These are phyloP conservation scores for Lepidonotus clava DNA, from an alignment of 2,888 invertebrate species.

Conservation along the genomic window DNA sequence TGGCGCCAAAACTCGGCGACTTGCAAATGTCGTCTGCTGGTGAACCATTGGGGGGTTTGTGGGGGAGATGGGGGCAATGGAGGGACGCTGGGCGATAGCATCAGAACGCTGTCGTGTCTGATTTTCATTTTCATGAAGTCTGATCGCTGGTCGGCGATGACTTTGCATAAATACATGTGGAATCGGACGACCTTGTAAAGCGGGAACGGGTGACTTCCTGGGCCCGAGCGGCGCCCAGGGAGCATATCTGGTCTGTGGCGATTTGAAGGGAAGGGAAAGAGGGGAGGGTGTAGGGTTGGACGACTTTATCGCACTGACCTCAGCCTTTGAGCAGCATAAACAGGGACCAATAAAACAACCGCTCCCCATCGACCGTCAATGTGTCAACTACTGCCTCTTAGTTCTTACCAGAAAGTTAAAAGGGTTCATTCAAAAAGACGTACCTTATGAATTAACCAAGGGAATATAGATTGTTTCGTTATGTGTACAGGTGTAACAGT, in stretches of 20 bases:
- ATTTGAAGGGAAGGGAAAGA: neutral
- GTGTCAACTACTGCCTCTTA: too few species aligned
- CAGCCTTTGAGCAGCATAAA: too few species aligned
- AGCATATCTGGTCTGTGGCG: neutral
- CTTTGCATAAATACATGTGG: conserved; percentile 50
- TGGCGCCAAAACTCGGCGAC: neutral
- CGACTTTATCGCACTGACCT: conserved; percentile 18
- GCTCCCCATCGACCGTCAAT: neutral
- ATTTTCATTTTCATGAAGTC: conserved; percentile 54
- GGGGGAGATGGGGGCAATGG: neutral
- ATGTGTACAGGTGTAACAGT: too few species aligned
- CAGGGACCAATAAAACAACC: neutral
- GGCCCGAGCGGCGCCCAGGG: neutral
- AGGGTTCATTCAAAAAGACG: too few species aligned
- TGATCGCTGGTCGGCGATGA: conserved; percentile 32
- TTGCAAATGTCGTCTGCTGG: conserved; percentile 45
- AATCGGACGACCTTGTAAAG: conserved; percentile 19
- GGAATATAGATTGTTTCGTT: too few species aligned
- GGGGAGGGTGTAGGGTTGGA: too few species aligned
- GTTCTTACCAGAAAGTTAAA: too few species aligned
- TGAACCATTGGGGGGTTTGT: too few species aligned
- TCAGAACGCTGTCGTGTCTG: neutral
- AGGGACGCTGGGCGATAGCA: neutral
- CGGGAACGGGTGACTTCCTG: neutral
- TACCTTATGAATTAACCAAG: too few species aligned